Conservation (phyloP, 2,888 invertebrate genomes). For the Adineta ricciae region DNA sequence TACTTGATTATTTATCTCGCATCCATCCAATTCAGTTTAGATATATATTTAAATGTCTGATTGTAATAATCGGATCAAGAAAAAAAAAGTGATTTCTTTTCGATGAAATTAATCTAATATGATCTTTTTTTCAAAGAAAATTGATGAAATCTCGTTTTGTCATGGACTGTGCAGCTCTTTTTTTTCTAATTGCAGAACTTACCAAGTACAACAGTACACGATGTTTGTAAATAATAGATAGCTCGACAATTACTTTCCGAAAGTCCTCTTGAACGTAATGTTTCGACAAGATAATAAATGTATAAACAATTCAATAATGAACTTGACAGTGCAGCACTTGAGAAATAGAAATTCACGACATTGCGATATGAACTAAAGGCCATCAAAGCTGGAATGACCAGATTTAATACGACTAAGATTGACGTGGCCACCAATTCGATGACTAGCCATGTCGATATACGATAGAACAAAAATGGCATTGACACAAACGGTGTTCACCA, state of each 20-base stretch:
- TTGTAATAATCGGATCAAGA: background rate
- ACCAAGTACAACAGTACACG: slow-evolving; percentile 13
- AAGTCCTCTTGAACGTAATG: slow-evolving; percentile 4
- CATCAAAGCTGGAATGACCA: background rate
- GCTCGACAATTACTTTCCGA: slow-evolving; percentile 14
- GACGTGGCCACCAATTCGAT: slow-evolving; percentile 3
- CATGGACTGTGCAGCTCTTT: background rate
- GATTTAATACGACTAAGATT: background rate
- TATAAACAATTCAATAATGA: slow-evolving; percentile 10
- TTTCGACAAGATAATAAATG: slow-evolving; percentile 8
- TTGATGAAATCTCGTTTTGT: background rate
- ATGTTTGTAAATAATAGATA: slow-evolving; percentile 14
- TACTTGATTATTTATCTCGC: background rate
- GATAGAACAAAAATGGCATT: slow-evolving; percentile 9
- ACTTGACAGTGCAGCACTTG: slow-evolving; percentile 18
- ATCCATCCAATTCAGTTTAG: background rate
- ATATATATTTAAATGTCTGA: background rate
- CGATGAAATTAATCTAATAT: background rate
- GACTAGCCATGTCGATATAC: slow-evolving; percentile 3
- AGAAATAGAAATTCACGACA: slow-evolving; percentile 4
- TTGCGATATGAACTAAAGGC: slow-evolving; percentile 1
- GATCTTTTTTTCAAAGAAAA: background rate
- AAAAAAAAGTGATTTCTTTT: background rate
- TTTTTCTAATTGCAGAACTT: background rate
- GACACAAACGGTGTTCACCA: background rate